Evolutionary conservation across 2,113 vertebrate genomes (phyloP), one percentile per base, ranked within the genome.

Genomic region (Apeltes quadracus): DNA sequence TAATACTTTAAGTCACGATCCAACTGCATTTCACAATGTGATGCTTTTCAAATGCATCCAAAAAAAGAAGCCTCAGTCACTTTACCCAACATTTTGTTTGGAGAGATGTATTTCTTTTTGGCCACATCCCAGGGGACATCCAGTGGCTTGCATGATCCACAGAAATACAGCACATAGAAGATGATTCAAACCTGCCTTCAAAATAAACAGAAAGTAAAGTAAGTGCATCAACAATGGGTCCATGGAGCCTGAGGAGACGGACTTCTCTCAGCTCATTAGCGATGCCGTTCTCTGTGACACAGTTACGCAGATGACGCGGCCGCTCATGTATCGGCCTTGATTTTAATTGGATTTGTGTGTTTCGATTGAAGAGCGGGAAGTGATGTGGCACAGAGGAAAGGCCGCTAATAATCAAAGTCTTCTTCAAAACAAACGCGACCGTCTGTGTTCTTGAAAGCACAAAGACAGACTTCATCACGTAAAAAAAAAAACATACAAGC

Each of bases 361-460:
- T n/a, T n/a, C n/a, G n/a, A n/a, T n/a, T n/a, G n/a, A n/a, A n/a
- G n/a, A n/a, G n/a, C n/a, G n/a, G n/a, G n/a, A n/a, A n/a, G n/a
- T 68, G 54, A 78, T 59, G 69, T 38, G 39, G 9, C 38, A 13
- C 51, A 64, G 81, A 76, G 67, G 76, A 39, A 72, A 79, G 38
- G 53, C 57, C 46, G 62, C 62, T 72, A 64, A 78, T 75, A 66
- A 54, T 72, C 56, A 55, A 67, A 71, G 61, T 58, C 44, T 29
- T 32, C 67, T 56, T 48, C n/a, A 44, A n/a, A 59, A 10, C 54
- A 51, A 63, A 51, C 48, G 69, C 23, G 11, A 51, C 59, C 43
- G 50, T 3, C 36, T 1, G 16, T 34, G 48, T 69, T 48, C 46
- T 32, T 63, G 29, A 54, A 46, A 57, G 51, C 34, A 22, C 13